Percentiles rank a stretch among this genome's conserved stretches.
Conservation (phyloP, 1,140 invertebrate species). For the Drosophila ogumai region DNA sequence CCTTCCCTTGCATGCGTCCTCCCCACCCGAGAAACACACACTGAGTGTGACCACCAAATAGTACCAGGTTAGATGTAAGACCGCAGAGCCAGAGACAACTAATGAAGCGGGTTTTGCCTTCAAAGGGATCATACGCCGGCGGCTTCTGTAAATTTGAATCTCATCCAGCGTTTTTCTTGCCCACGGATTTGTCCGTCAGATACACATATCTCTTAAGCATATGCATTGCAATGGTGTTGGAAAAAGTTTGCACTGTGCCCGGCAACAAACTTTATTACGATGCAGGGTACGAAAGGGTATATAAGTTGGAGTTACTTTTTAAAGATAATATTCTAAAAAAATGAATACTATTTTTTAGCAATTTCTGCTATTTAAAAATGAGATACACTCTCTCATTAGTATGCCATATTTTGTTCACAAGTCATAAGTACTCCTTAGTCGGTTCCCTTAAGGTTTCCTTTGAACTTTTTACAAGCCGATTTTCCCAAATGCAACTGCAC, state of each 20-base stretch:
- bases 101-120: slow-evolving; percentile 36
- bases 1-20: slow-evolving; percentile 50
- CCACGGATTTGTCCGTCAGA: slow-evolving; percentile 36
- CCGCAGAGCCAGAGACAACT: slow-evolving; percentile 6
- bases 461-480: neutral
- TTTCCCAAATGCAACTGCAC: slow-evolving; percentile 24
- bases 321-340: neutral
- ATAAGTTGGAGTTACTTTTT: neutral
- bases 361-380: neutral
- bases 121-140: slow-evolving; percentile 21
- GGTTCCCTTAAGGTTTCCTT: neutral
- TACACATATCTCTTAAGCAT: slow-evolving; percentile 8
- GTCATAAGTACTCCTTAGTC: neutral
- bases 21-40: neutral
- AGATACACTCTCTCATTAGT: no score
- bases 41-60: neutral
- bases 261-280: slow-evolving; percentile 13
- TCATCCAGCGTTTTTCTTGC: slow-evolving; percentile 29
- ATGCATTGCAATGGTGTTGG: neutral
- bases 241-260: slow-evolving; percentile 3
- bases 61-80: slow-evolving; percentile 4
- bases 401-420: neutral
- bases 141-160: slow-evolving; percentile 32
- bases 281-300: neutral
- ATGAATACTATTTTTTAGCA: no score